Percentiles rank a stretch among this genome's conserved stretches.
Evolutionary conservation across 2,888 invertebrate genomes (phyloP).

Genomic region (Dascillus cervinus): DNA sequence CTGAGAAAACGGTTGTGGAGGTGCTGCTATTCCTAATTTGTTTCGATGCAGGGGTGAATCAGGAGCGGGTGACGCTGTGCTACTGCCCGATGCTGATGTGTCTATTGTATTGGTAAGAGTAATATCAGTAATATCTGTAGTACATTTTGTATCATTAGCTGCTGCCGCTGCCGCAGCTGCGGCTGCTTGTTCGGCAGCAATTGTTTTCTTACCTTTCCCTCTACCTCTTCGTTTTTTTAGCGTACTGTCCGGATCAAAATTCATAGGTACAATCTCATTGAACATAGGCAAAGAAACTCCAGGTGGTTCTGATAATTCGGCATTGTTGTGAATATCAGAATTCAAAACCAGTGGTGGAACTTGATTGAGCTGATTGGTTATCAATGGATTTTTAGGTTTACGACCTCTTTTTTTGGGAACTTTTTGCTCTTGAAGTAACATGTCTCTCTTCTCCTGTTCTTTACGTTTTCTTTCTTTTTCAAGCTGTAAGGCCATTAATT

Average conservation of each 20-base stretch:
- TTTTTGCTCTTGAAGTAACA: constrained; percentile 43
- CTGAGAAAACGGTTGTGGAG: constrained; percentile 47
- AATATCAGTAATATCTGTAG: constrained; percentile 17
- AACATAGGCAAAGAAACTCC: constrained; percentile 34
- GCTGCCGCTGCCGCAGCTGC: constrained; percentile 43
- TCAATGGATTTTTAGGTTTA: constrained; percentile 25
- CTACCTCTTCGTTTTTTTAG: constrained; percentile 40
- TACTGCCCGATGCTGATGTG: constrained; percentile 22
- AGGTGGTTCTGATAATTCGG: constrained; percentile 36
- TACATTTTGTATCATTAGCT: constrained; percentile 37
- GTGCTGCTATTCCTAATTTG: constrained; percentile 41
- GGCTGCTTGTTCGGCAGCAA: constrained; percentile 44
- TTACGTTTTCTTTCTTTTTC: constrained; percentile 50
- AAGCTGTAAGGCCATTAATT: constrained; percentile 43
- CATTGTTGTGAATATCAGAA: constrained; percentile 21
- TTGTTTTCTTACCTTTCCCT: constrained; percentile 41
- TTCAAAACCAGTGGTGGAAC: constrained; percentile 7
- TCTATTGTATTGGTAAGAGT: too few species aligned
- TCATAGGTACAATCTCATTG: constrained; percentile 23
- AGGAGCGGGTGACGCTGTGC: constrained; percentile 34
- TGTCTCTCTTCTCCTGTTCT: constrained; percentile 43
- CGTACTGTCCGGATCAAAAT: constrained; percentile 26
- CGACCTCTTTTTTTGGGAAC: constrained; percentile 33
- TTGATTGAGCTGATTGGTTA: background rate
- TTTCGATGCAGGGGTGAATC: constrained; percentile 16